Evolutionary conservation across 2,113 vertebrate genomes (phyloP).

Genomic region (Ochotona curzoniae): DNA sequence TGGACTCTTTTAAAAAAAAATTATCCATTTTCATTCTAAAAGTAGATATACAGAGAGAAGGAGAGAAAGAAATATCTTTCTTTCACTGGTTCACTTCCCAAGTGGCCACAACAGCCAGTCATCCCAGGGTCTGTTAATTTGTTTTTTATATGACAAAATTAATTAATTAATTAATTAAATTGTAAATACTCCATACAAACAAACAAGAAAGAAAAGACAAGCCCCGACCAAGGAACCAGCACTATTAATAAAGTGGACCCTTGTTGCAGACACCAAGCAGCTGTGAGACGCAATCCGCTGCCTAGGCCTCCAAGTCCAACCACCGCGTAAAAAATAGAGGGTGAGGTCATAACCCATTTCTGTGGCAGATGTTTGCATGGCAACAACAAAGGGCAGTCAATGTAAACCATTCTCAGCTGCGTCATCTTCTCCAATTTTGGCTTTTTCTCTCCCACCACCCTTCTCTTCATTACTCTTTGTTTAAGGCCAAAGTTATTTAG

Average conservation of each 20-base stretch:
- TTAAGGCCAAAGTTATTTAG: not conserved
- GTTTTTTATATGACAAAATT: not conserved
- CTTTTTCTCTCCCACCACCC: not conserved
- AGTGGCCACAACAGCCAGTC: no score
- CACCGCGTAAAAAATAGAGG: not conserved
- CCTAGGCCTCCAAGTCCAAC: slow-evolving; percentile 26
- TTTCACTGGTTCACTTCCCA: no score
- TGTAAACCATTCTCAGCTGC: not conserved
- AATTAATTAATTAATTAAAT: no score
- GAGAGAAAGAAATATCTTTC: no score
- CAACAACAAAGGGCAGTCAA: not conserved
- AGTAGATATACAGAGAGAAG: no score
- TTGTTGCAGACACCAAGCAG: not conserved
- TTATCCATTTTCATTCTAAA: not conserved
- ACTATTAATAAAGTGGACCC: slow-evolving; percentile 4
- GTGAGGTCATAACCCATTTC: not conserved
- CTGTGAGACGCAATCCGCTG: not conserved
- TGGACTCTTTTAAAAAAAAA: slow-evolving; percentile 4
- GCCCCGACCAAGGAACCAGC: not conserved
- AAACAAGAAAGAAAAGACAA: slow-evolving; percentile 24
- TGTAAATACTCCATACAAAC: not conserved
- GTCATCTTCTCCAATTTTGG: not conserved
- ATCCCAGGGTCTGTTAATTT: no score
- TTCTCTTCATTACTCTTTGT: not conserved
- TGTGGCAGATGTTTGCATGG: not conserved